Evolutionary conservation across 1,140 invertebrate genomes (phyloP).

Genomic region (Drosophila micromelanica): DNA sequence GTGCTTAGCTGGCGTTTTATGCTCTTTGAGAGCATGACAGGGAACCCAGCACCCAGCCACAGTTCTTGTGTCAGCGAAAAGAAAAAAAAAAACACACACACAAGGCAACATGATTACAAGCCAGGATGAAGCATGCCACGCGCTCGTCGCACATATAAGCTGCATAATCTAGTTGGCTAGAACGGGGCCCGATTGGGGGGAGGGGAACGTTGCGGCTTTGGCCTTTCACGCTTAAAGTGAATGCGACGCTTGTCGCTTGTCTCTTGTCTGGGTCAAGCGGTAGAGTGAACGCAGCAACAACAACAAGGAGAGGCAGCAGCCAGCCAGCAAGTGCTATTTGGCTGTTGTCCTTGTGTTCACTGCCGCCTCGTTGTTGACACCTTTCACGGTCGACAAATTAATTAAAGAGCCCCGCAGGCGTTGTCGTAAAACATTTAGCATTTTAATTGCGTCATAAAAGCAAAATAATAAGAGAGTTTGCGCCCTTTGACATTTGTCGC

Average conservation of each 20-base stretch:
- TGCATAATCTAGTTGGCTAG: constrained; percentile 30
- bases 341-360: constrained; percentile 43
- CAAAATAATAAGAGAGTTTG: constrained; percentile 12
- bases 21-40: constrained; percentile 39
- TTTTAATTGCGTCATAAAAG: constrained; percentile 79
- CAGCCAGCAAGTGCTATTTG: constrained; percentile 1
- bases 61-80: constrained; percentile 71
- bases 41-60: constrained; percentile 9
- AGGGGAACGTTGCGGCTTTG: constrained; percentile 2
- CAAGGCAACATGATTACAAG: constrained; percentile 36
- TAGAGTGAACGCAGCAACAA: constrained; percentile 46
- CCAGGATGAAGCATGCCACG: constrained; percentile 31
- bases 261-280: constrained; percentile 69
- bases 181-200: neutral
- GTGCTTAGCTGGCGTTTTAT: constrained; percentile 63
- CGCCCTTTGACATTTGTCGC: constrained; percentile 59
- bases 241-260: constrained; percentile 14
- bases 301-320: constrained; percentile 8
- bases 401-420: constrained; percentile 67
- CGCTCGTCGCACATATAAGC: constrained; percentile 19
- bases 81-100: neutral
- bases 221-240: constrained; percentile 26
- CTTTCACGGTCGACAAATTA: constrained; percentile 76
- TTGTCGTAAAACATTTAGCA: constrained; percentile 75
- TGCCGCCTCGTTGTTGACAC: constrained; percentile 65